Base-by-base conservation (phyloP, 2,113 vertebrate species). In the Stigmatopora argus region DNA sequence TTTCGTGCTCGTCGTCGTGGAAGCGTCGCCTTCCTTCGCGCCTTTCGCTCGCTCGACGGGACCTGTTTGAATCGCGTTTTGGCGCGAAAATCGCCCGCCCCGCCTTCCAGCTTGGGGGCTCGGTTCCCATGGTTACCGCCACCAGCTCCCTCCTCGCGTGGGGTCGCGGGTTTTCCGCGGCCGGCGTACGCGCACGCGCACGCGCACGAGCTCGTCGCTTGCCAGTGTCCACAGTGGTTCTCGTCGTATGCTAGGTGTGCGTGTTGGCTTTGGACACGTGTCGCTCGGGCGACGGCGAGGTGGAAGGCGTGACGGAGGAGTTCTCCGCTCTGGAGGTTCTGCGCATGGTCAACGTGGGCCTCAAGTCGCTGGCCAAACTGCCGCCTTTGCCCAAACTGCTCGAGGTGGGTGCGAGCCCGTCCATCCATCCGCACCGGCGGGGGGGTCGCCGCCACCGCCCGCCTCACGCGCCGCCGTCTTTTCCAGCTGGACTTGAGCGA, bases 241-340 rank as follows among this genome's bases (percentile, higher is more conserved):
- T 61, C 6, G 18, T 60, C 7, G 38, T 61, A 38, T 61, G 6
- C 0, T 62, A 85, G 95, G 94, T 99, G 83, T 92, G 90, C 72
- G 94, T 98, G 74, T 92, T 99, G 5, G 93, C 96, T 65, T 90
- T 99, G 87, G 95, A 98, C 82, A 94, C 93, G 88, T 98, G 97
- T 64, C 88, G 90, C 78, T 94, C 96, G 0, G 81, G 81, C 0
- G 94, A 96, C 62, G 96, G 97, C 17, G 95, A 97, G 86, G 94
- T 99, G 0, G 92, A 98, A 51, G 96, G 97, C 31, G 92, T 99
- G 75, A 94, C 95, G 14, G 94, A 98, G 57, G 94, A 96, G 73
- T 99, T 94, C 67, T 91, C 94, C 46, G 92, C 90, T 83, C 92
- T 99, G 88, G 93, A 96, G 89, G 92, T 96, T 83, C 91, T 99